A percentile compares a stretch with the other conserved stretches of the same genome.
Evolutionary conservation across 2,113 vertebrate species (phyloP).

Genomic region (Tachycineta bicolor): DNA sequence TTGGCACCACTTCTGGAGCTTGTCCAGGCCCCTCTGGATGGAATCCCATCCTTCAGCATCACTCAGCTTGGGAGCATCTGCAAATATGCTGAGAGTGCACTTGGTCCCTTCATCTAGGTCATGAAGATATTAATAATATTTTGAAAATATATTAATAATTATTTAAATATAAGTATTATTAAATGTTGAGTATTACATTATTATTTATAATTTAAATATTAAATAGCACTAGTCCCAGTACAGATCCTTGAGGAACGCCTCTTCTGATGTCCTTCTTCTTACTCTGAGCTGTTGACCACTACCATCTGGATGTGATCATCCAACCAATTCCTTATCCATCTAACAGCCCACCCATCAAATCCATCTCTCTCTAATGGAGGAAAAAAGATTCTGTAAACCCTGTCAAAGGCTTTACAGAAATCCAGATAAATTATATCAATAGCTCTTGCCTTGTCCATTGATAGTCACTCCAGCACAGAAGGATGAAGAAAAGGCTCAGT

Average conservation of each 20-base stretch:
- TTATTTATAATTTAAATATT: not conserved
- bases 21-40: not conserved
- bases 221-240: not conserved
- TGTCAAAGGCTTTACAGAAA: not conserved
- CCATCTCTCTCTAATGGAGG: not conserved
- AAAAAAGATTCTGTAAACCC: not conserved
- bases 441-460: not conserved
- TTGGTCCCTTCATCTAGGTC: not conserved
- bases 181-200: not conserved
- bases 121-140: not conserved
- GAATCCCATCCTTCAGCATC: not conserved
- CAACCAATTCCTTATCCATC: not conserved
- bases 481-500: not conserved
- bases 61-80: not conserved
- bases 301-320: not conserved
- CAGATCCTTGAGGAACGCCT: not conserved
- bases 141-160: not conserved
- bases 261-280: not conserved
- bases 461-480: not conserved
- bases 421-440: not conserved
- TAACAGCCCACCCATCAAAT: not conserved
- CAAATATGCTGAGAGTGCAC: not conserved
- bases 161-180: not conserved
- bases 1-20: not conserved
- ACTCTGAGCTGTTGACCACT: not conserved